Percentiles rank a stretch among this genome's conserved stretches.
Conservation (phyloP, 1,140 invertebrate genomes). For the Aphelenchoides avenae region DNA sequence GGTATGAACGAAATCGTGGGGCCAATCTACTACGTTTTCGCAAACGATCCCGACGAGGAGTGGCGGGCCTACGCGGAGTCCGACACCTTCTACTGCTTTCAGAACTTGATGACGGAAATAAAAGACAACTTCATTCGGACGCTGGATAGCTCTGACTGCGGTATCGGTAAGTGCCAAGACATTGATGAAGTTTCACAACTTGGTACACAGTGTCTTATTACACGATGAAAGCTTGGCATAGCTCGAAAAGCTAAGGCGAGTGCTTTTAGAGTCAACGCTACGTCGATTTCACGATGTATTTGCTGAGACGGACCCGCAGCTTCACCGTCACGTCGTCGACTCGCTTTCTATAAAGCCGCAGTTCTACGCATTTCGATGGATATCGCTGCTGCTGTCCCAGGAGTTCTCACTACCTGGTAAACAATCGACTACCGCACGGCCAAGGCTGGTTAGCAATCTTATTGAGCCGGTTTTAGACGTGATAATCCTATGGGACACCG, state of each 20-base stretch:
- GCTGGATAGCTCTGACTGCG: constrained; percentile 78
- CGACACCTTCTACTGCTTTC: constrained; percentile 95
- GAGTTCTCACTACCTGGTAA: constrained; percentile 81
- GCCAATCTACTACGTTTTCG: constrained; percentile 94
- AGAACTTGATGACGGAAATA: constrained; percentile 91
- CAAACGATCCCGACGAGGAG: constrained; percentile 70
- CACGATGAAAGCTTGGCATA: neutral
- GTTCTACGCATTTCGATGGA: constrained; percentile 94
- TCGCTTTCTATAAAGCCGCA: constrained; percentile 81
- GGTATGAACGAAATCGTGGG: constrained; percentile 99
- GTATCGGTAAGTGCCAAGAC: constrained; percentile 64
- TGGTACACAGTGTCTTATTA: constrained; percentile 1
- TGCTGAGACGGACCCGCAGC: constrained; percentile 66
- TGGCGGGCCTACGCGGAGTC: constrained; percentile 83
- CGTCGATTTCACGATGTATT: constrained; percentile 35
- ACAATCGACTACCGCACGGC: neutral
- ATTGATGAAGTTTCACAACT: neutral
- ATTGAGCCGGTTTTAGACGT: constrained; percentile 30
- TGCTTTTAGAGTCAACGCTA: constrained; percentile 39
- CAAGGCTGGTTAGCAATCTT: constrained; percentile 12
- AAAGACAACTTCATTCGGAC: constrained; percentile 94
- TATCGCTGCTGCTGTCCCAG: constrained; percentile 90
- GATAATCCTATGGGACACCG: constrained; percentile 48
- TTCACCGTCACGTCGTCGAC: constrained; percentile 72
- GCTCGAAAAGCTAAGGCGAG: constrained; percentile 11